These are phyloP conservation scores for Drosophila neocordata DNA, from an alignment of 1,140 invertebrate species.

Conservation along the genomic window DNA sequence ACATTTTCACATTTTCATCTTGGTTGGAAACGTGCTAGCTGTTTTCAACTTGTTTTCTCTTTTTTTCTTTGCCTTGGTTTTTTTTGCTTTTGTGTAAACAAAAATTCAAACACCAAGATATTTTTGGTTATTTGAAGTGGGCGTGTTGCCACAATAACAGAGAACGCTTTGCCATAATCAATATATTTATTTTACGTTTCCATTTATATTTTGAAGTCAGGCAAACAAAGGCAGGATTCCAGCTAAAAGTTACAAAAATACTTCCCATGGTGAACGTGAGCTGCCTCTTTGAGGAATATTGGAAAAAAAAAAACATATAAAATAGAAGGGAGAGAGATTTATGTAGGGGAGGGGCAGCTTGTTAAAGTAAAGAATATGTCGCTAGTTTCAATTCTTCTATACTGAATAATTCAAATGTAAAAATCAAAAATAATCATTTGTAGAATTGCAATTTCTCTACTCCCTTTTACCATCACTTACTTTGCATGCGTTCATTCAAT, in stretches of 20 bases:
- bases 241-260: not conserved
- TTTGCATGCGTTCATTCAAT: slow-evolving; percentile 52
- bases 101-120: slow-evolving; percentile 44
- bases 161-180: slow-evolving; percentile 31
- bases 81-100: slow-evolving; percentile 66
- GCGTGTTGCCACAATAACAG: slow-evolving; percentile 45
- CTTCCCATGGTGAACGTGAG: not conserved
- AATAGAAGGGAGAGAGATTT: not conserved
- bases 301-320: no score
- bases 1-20: slow-evolving; percentile 55
- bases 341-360: slow-evolving; percentile 8
- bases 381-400: slow-evolving; percentile 28
- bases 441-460: slow-evolving; percentile 32
- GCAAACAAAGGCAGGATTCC: not conserved
- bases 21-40: slow-evolving; percentile 46
- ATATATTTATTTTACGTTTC: slow-evolving; percentile 72
- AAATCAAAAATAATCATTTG: slow-evolving; percentile 35
- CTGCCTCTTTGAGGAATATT: not conserved
- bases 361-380: slow-evolving; percentile 50
- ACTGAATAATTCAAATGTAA: slow-evolving; percentile 59
- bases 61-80: slow-evolving; percentile 22
- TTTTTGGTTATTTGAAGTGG: slow-evolving; percentile 52
- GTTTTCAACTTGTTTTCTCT: slow-evolving; percentile 6
- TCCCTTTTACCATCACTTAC: slow-evolving; percentile 16
- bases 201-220: slow-evolving; percentile 30